Percentiles rank a stretch among this genome's conserved stretches.
These are phyloP conservation scores for Liopterus haemorrhoidalis DNA, from an alignment of 2,888 invertebrate genomes.

Conservation along the genomic window DNA sequence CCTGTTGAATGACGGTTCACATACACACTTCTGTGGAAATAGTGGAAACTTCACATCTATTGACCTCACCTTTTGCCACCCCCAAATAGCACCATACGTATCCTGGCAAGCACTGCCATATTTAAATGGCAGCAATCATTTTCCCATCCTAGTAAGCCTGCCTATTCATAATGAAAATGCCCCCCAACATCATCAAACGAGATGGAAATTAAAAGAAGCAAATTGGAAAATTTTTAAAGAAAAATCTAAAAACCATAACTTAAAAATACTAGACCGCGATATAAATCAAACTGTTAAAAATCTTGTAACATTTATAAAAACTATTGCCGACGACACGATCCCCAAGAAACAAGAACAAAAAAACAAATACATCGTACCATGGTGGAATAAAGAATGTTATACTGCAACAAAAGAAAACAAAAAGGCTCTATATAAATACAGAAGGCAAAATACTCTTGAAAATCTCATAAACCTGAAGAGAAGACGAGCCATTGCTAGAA, in stretches of 20 bases:
- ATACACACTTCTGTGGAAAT: constrained; percentile 27
- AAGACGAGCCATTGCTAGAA: constrained; percentile 17
- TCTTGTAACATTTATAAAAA: not conserved
- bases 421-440: constrained; percentile 23
- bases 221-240: constrained; percentile 1
- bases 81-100: constrained; percentile 12
- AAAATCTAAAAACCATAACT: too few species aligned
- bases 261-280: not conserved
- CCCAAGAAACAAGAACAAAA: not conserved
- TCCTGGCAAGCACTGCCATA: constrained; percentile 15
- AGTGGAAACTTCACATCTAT: constrained; percentile 21
- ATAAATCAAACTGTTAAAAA: not conserved
- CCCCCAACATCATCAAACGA: not conserved
- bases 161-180: not conserved
- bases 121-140: constrained; percentile 27
- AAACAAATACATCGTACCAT: constrained; percentile 17
- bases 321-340: not conserved
- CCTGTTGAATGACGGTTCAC: constrained; percentile 13
- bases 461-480: constrained; percentile 25
- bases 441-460: constrained; percentile 13
- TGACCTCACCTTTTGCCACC: constrained; percentile 24
- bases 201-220: constrained; percentile 5
- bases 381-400: constrained; percentile 25
- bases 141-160: constrained; percentile 19
- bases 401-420: constrained; percentile 17